phyloP scores from a whole-genome alignment of 2,113 vertebrate species.

The cattle (Bos taurus) region ARS-UCD2.0 NC_037343.1:38491001-38491500 shows the following conservation, averaged over 20 bases:
- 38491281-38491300: neutral
- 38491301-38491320: neutral
- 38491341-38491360: neutral
- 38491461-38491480: neutral
- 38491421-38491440: neutral
- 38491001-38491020: neutral
- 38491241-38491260: neutral
- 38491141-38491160: neutral
- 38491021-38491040: neutral
- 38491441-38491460: neutral
- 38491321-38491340: neutral
- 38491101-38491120: conserved; percentile 50
- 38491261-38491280: neutral
- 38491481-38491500: neutral
- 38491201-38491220: neutral
- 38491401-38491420: neutral
- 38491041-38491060: neutral
- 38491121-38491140: conserved; percentile 19
- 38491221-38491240: neutral
- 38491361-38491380: neutral
- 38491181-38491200: neutral
- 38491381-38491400: neutral
- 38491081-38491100: neutral
- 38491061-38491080: neutral
- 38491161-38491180: neutral